Conservation (phyloP, 2,888 invertebrate species). For the Monopis laevigella region DNA sequence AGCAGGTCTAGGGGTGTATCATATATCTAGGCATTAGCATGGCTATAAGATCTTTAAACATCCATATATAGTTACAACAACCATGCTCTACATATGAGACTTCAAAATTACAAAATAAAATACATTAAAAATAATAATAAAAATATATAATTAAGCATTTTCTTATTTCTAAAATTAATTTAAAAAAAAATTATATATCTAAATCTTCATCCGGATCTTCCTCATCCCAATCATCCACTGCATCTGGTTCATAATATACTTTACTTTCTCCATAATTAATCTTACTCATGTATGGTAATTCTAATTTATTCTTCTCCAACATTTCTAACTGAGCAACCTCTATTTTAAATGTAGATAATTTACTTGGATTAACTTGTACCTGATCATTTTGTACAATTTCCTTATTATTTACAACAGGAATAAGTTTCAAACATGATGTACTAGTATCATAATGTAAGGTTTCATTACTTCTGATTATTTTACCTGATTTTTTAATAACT, state of each 20-base stretch:
- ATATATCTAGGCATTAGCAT: no score
- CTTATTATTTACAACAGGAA: conserved; percentile 31
- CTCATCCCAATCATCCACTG: conserved; percentile 84
- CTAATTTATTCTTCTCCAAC: conserved; percentile 64
- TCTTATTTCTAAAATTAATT: neutral
- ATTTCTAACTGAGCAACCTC: conserved; percentile 70
- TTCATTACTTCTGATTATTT: conserved; percentile 55
- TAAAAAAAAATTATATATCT: conserved; percentile 60
- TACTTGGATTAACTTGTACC: conserved; percentile 44
- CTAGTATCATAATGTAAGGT: conserved; percentile 35
- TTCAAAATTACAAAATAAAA: neutral
- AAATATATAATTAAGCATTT: neutral
- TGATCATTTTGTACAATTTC: conserved; percentile 33
- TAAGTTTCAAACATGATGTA: conserved; percentile 33
- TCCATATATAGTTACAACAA: no score
- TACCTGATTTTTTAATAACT: conserved; percentile 61
- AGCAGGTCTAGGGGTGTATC: no score
- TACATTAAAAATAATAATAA: neutral
- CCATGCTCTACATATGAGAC: no score
- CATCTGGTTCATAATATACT: conserved; percentile 81
- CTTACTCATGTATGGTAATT: conserved; percentile 70
- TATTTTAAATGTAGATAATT: conserved; percentile 71
- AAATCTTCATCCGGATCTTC: conserved; percentile 90
- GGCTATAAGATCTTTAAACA: no score
- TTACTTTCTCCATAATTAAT: conserved; percentile 65